Base-by-base conservation (phyloP, 1,140 invertebrate species). In the Drosophila biarmipes region DNA sequence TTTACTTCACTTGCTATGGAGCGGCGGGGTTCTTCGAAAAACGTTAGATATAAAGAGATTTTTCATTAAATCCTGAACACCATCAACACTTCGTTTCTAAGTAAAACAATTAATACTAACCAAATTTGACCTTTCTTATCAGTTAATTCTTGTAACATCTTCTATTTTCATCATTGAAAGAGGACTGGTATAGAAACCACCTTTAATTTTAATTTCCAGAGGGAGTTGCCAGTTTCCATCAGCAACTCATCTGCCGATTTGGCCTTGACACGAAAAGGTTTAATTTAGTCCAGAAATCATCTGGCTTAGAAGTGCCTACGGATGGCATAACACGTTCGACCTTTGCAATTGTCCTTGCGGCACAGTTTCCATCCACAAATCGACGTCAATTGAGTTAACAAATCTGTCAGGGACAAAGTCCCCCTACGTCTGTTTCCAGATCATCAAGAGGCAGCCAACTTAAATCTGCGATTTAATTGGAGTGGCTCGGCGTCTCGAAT, bases 391-490 rank as follows among this genome's bases (percentile, higher is more conserved):
- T 51, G n/a, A 40, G 27, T 24, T 31, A 27, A 34, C 12, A 42
- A 29, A 34, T 46, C 5, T 56, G 17, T 11, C 11, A 19, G 11
- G 14, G 54, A 29, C 56, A 58, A 37, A 58, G 19, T 17, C 21
- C 57, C 61, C 35, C 10, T 24, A 45, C 40, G 24, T 67, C 49
- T n/a, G 38, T 40, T 54, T 31, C 21, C 14, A 45, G 46, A 15
- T 31, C 38, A 35, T 52, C 45, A 38, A 49, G 45, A 38, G 40
- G 29, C 37, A 73, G n/a, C 45, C 49, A 53, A 38, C 56, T 55
- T 54, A 59, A 64, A 69, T 56, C 48, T 57, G 71, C 53, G 76
- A 79, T 77, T 85, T 84, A 84, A 84, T 84, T 80, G 58, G 34
- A 58, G 62, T 73, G 57, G 34, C 57, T 38, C 27, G 52, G 40